Evolutionary conservation across 2,888 invertebrate species (phyloP), one percentile per base, ranked within the genome.

Genomic region (Monoplex corrugatus): DNA sequence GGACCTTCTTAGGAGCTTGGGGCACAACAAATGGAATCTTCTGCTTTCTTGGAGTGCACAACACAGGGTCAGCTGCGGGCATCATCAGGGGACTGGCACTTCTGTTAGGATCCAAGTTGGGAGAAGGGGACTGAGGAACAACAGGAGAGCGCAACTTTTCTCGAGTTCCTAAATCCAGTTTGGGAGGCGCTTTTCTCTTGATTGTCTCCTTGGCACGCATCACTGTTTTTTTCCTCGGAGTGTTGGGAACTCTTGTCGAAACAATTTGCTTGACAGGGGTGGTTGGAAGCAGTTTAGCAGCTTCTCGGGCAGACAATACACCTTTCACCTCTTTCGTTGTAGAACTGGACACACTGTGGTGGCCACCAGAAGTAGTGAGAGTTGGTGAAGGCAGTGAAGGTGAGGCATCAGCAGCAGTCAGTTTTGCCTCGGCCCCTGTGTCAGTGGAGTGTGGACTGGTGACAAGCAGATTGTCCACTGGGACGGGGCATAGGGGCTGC

Each of bases 381-480:
- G 32, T 80, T 38, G 45, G 28, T 3, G 50, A 16, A 28, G 44
- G 35, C n/a, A n/a, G n/a, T 1, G 10, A n/a, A n/a, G 50, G 32
- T 10, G 28, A 28, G 43, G n/a, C 57, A 16, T 10, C 44, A 63
- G 68, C 6, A 10, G 28, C 38, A 23, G 50, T 8, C 23, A 38
- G 35, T 28, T 84, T 84, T 19, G 32, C 38, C 19, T 84, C 84
- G n/a, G 50, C n/a, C 44, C n/a, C 38, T 35, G 89, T 87, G 32
- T 91, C 91, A 23, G 86, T 87, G n/a, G 83, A 85, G 32, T 92
- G 92, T 19, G 94, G 94, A 10, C 93, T 92, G 2, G 94, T 94
- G 28, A 94, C 94, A 19, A 94, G 90, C 57, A 94, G 90, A 86
- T 92, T 93, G 28, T 91, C 92, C 44, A 94, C 87, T 50, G 90